Evolutionary conservation across 2,888 invertebrate species (phyloP), one percentile per base, ranked within the genome.

Genomic region (Chouioia cunea): DNA sequence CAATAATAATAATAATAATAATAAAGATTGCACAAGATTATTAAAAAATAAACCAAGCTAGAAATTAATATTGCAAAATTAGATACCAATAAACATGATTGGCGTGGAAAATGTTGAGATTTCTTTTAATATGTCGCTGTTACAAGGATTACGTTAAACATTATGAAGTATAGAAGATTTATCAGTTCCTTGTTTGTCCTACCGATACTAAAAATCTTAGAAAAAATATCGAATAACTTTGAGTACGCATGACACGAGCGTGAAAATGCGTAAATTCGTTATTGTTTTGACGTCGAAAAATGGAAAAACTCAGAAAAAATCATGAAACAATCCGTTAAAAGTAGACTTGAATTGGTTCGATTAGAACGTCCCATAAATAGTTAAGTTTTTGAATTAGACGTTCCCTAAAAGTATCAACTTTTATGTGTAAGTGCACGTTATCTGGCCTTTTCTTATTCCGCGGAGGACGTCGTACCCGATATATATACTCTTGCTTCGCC

Each of bases 211-310:
- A 47, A 57, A 36, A 47, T 67, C 59, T 67, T 68, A 57, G 62
- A 68, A 67, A 68, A 67, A 63, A 44, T 62, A 46, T 2, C 57
- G 65, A 62, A 70, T 70, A 65, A 70, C 56, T 57, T 70, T n/a
- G 27, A 60, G 36, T 57, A 23, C 43, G 50, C 36, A 10, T 16
- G 52, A 12, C 47, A 36, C 27, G 16, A 20, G 14, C 43, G 46
- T 60, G 52, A 56, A 53, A 23, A 59, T 60, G 12, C 20, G 16
- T 36, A 27, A 27, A 56, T 14, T 54, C 36, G 23, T 16, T 44
- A 4, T 12, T 22, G 8, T 65, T 16, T 57, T 36, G 36, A 36
- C 12, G 3, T 27, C 3, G 6, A 27, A 27, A 27, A 27, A 27
- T 27, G 27, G 27, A 27, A 6, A 36, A 36, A 36, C 12, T 10